Base-by-base conservation (phyloP, 2,888 invertebrate genomes). In the Atethmia centrago region DNA sequence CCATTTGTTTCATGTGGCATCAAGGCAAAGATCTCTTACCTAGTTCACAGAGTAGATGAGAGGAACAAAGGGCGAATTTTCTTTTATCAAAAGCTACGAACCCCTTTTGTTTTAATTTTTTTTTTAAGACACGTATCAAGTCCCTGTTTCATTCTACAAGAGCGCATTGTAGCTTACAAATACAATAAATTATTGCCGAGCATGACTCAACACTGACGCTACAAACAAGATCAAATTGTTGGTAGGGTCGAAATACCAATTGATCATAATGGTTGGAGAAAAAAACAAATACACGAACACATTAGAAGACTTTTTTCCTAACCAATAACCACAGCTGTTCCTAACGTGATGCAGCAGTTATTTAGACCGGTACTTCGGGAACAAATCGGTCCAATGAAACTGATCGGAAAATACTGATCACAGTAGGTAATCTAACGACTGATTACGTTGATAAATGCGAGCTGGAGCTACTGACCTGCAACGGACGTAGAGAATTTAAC, bases 391-490 rank as follows among this genome's bases (percentile, higher is more conserved):
- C 45, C 42, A 71, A 67, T 69, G 25, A 45, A 31, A 47, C 16
- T 19, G 40, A 63, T 68, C 49, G 42, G 36, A 67, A 70, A 53
- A n/a, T 63, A 77, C 77, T 59, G 61, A 77, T 81, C 59, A 59
- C 42, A 31, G 70, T 80, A 45, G 73, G 70, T 83, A 76, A 74
- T 62, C 70, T 71, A 56, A 49, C 61, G 61, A 80, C 36, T 55
- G 80, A 80, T 74, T 69, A 19, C 28, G 56, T 59, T 63, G 69
- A 81, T 75, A 80, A 75, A 25, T 56, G 67, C 59, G 59, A 79
- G 74, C 64, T 79, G 47, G 59, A 79, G 74, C 62, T 79, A 55
- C 71, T 85, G 87, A 87, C 87, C 85, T 63, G 71, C 68, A 47
- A 68, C 81, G 81, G 81, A 82, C 66, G 79, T 28, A 75, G 69